Evolutionary conservation across 2,113 vertebrate genomes (phyloP), one percentile per base, ranked within the genome.

Genomic region (Propithecus coquereli): DNA sequence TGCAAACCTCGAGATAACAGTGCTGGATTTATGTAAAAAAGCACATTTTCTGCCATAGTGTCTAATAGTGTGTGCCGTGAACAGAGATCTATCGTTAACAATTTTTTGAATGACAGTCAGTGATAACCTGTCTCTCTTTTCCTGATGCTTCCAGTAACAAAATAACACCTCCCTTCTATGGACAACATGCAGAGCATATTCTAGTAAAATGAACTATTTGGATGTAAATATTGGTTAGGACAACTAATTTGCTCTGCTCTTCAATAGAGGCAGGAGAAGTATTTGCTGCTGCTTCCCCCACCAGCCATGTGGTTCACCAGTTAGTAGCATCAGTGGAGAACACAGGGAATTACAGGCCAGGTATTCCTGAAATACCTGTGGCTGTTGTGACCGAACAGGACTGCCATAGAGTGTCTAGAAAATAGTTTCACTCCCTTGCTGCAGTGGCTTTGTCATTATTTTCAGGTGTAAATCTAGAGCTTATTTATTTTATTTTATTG

Each of bases 341-440:
- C n/a, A n/a, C 1, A 7, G n/a, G 16, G 40, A 81, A 81, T 65
- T 40, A 66, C 7, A 47, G n/a, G 22, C 9, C 43, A 8, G 2
- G 0, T 65, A 11, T 45, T 59, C 37, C 20, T 73, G 37, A 18
- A 47, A 22, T 13, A 43, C 45, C 45, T 37, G 16, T 6, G 23
- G 13, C 4, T 63, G 6, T n/a, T 27, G 34, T 0, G 17, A 59
- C 37, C 12, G 20, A 76, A 2, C 1, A 23, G 8, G 14, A 8
- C 9, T 17, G 32, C 13, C 12, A 4, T 0, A 20, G 22, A 76
- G 20, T 4, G 13, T 27, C 5, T 7, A 63, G 30, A 68, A 3
- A 45, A 43, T 16, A 20, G 11, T 23, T 30, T 50, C 3, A 59
- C 1, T 70, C 6, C 16, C 34, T 71, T 61, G 34, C 20, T 54